Evolutionary conservation across 2,113 vertebrate species (phyloP), one percentile per base, ranked within the genome.

Genomic region (Ammodytes marinus): DNA sequence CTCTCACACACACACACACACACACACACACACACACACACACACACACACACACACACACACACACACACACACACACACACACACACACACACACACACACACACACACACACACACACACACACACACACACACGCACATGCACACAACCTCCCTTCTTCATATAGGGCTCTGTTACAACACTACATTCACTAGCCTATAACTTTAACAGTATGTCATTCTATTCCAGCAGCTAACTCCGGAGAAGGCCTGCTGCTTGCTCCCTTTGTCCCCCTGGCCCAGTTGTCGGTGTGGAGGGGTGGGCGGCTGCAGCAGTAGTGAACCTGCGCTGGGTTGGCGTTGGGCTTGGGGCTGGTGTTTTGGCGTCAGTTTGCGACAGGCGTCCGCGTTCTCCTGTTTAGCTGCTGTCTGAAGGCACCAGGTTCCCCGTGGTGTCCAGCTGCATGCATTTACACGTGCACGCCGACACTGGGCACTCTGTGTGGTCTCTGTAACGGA

Each of bases 371-470:
- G 58, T 69, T 74, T 55, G 46, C 5, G 37, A 78, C 77, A 72
- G 59, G 76, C 37, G 55, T 47, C 27, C 27, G 27, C 27, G 27
- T 27, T 27, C 64, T 83, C 93, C 93, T 3, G 91, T 93, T 93
- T 95, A 97, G 90, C 95, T 94, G 87, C 95, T 96, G 95, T 99
- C 97, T 60, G 97, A 98, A 79, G 98, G 98, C 76, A 98, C 94
- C 55, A 99, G 95, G 93, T 98, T 99, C 76, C 98, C 98, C 10
- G 98, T 99, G 47, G 98, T 99, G 94, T 99, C 98, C 95, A 99
- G 93, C 93, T 99, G 98, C 98, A 99, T 99, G 92, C 98, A 99
- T 93, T 97, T 99, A 91, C 98, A 99, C 0, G 97, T 97, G 79
- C 98, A 99, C 0, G 97, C 98, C 2, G 98, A 99, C 81, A 99